Conservation (phyloP, 2,797 vertebrate species). For the Danio aesculapii region DNA sequence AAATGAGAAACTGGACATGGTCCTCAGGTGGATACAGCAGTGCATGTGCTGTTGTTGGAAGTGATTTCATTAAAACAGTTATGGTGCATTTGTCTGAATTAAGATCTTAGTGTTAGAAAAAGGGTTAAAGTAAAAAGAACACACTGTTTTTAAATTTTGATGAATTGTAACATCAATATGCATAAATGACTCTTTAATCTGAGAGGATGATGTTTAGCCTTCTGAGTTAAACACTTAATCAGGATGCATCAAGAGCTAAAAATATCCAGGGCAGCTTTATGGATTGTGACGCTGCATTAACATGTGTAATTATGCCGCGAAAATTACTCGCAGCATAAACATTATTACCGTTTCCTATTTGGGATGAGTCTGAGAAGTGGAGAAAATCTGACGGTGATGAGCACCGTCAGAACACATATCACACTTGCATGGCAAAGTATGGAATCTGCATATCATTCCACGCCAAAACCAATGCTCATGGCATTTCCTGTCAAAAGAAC, state of each 20-base stretch:
- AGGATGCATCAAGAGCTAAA: neutral
- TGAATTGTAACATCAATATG: neutral
- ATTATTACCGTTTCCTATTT: constrained; percentile 46
- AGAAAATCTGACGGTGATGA: constrained; percentile 61
- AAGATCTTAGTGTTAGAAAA: too few species aligned
- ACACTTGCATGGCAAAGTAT: constrained; percentile 69
- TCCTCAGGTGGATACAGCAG: constrained; percentile 50
- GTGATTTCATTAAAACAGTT: neutral
- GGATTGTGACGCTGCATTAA: constrained; percentile 4
- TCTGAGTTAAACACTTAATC: constrained; percentile 1
- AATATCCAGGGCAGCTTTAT: neutral
- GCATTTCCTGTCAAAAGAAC: constrained; percentile 63
- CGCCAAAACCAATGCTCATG: constrained; percentile 64
- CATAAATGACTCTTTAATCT: neutral
- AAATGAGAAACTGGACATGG: constrained; percentile 52
- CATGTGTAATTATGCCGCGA: constrained; percentile 6
- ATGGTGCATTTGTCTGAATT: neutral
- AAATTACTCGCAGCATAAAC: constrained; percentile 51
- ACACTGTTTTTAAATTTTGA: neutral
- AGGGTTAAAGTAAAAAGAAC: too few species aligned
- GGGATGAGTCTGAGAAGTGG: constrained; percentile 32
- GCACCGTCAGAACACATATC: constrained; percentile 69
- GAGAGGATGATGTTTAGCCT: neutral
- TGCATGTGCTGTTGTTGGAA: neutral
- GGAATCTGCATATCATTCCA: constrained; percentile 62